Conservation (phyloP, 2,888 invertebrate genomes). For the Polietes domitor region DNA sequence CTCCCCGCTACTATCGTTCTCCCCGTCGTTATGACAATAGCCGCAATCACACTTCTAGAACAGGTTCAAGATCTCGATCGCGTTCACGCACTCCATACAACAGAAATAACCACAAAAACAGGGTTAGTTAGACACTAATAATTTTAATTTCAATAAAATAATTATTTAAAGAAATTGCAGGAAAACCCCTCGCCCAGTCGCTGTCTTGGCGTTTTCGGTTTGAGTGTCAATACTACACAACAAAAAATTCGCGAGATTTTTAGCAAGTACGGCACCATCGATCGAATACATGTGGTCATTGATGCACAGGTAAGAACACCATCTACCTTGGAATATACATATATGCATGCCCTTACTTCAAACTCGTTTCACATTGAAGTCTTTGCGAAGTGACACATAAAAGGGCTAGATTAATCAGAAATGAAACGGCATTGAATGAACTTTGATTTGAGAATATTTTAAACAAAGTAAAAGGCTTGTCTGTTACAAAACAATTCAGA, state of each 20-base stretch:
- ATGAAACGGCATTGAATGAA: slow-evolving; percentile 65
- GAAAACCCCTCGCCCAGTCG: slow-evolving; percentile 89
- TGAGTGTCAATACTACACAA: slow-evolving; percentile 96
- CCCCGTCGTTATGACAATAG: slow-evolving; percentile 51
- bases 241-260: slow-evolving; percentile 95
- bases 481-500: slow-evolving; percentile 64
- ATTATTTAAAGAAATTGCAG: slow-evolving; percentile 62
- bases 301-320: slow-evolving; percentile 88
- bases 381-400: slow-evolving; percentile 50
- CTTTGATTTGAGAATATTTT: slow-evolving; percentile 55
- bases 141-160: background rate
- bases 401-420: slow-evolving; percentile 58
- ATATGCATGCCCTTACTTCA: slow-evolving; percentile 28
- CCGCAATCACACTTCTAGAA: slow-evolving; percentile 42
- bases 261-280: slow-evolving; percentile 94
- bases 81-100: slow-evolving; percentile 64
- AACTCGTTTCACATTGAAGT: slow-evolving; percentile 45
- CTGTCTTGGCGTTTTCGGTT: slow-evolving; percentile 96
- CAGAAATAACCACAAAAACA: slow-evolving; percentile 60
- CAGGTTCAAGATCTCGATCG: slow-evolving; percentile 59
- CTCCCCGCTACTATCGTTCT: slow-evolving; percentile 65
- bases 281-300: slow-evolving; percentile 95
- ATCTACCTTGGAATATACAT: background rate
- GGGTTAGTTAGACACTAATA: slow-evolving; percentile 57
- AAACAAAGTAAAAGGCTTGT: slow-evolving; percentile 77